Conservation (phyloP, 2,113 vertebrate genomes). For the Oryzias javanicus region DNA sequence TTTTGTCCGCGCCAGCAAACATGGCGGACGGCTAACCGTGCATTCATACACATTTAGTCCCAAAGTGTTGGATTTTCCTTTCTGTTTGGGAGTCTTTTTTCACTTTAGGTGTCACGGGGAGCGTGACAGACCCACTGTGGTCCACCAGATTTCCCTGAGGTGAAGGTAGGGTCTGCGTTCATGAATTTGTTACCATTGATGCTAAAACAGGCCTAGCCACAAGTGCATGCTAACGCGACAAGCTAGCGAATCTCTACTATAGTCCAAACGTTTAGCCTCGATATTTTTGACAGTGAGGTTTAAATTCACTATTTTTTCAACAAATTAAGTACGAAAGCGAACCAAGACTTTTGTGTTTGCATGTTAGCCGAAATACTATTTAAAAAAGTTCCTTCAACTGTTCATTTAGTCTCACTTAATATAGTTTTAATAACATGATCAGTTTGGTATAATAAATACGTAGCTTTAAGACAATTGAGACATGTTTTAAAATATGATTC, state of each 20-base stretch:
- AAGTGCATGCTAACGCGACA: conserved; percentile 27
- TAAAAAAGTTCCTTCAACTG: no score
- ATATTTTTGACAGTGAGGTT: background rate
- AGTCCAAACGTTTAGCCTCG: no score
- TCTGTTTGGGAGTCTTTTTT: rapidly evolving
- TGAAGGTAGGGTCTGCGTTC: conserved; percentile 43
- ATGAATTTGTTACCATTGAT: background rate
- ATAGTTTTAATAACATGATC: background rate
- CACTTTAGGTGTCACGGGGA: rapidly evolving
- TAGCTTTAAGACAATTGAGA: background rate
- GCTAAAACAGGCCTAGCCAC: conserved; percentile 43
- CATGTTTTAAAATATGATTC: background rate
- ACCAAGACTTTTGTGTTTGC: no score
- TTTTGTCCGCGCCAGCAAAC: conserved; percentile 48
- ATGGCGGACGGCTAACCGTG: conserved; percentile 57
- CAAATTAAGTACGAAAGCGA: no score
- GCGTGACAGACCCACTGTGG: background rate
- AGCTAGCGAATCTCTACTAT: conserved; percentile 5
- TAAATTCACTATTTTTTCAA: background rate
- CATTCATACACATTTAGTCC: background rate
- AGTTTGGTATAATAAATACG: background rate
- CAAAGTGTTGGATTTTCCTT: background rate
- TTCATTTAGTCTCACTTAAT: background rate
- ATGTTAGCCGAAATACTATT: no score
- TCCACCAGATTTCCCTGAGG: conserved; percentile 1